phyloP scores from a whole-genome alignment of 2,888 invertebrate species.

The Rhamphomyia laevipes region DNA sequence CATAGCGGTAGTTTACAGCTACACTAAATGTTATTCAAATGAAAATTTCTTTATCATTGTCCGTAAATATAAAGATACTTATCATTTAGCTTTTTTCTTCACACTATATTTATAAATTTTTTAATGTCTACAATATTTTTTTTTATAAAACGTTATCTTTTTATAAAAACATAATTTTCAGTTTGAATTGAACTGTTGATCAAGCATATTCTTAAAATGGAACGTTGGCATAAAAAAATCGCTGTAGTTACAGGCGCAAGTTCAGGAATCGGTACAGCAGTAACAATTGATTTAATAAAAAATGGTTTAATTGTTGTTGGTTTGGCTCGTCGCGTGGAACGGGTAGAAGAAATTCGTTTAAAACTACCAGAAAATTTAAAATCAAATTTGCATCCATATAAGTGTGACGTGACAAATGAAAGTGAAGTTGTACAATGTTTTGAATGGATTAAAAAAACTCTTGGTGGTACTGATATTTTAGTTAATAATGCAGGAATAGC shows the following conservation, averaged over 20 bases:
- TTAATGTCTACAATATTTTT: too few species aligned
- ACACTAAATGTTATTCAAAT: too few species aligned
- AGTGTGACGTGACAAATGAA: slow-evolving; percentile 40
- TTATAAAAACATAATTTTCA: too few species aligned
- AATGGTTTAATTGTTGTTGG: slow-evolving; percentile 41
- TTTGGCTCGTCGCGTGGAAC: slow-evolving; percentile 32
- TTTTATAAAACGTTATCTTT: too few species aligned
- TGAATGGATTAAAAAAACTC: slow-evolving; percentile 35
- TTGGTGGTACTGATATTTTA: slow-evolving; percentile 44
- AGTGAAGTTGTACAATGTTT: slow-evolving; percentile 42
- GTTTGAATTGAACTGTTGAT: too few species aligned
- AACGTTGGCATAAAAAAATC: slow-evolving; percentile 48
- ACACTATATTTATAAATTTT: too few species aligned
- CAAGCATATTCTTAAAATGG: slow-evolving; percentile 30
- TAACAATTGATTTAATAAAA: slow-evolving; percentile 30
- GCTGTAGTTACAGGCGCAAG: slow-evolving; percentile 50
- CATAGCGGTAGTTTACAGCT: too few species aligned
- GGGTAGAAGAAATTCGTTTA: slow-evolving; percentile 22
- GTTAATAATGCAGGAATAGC: slow-evolving; percentile 47
- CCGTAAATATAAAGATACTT: too few species aligned
- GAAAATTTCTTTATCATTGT: too few species aligned
- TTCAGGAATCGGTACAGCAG: slow-evolving; percentile 41
- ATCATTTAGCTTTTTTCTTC: too few species aligned
- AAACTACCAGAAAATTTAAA: slow-evolving; percentile 17
- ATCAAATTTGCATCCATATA: slow-evolving; percentile 16